Conservation (phyloP, 2,797 vertebrate species). For the Cossypha polioptera region DNA sequence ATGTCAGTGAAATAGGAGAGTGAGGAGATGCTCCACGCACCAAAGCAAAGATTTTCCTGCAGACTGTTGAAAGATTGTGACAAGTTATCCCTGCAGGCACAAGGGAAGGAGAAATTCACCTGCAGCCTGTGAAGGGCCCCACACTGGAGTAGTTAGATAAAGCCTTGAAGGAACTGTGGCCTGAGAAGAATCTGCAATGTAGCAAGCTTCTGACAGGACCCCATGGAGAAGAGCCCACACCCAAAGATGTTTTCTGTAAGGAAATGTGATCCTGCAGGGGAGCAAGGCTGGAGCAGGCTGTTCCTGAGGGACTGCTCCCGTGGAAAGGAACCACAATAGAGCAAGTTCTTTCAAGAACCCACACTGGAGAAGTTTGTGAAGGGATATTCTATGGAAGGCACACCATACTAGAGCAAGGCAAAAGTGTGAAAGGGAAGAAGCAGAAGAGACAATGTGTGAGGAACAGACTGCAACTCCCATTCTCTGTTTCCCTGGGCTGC, state of each 20-base stretch:
- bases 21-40: fast-evolving
- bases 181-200: not conserved
- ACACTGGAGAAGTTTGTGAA: not conserved
- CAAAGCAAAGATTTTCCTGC: not conserved
- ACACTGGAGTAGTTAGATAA: not conserved
- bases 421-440: not conserved
- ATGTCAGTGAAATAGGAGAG: not conserved
- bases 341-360: not conserved
- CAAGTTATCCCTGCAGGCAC: fast-evolving
- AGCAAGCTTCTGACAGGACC: not conserved
- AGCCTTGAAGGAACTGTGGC: not conserved
- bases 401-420: not conserved
- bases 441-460: fast-evolving
- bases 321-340: not conserved
- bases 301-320: not conserved
- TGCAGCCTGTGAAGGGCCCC: not conserved
- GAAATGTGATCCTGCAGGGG: not conserved
- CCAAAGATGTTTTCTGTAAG: not conserved
- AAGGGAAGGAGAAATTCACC: not conserved
- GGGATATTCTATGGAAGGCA: not conserved
- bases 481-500: fast-evolving
- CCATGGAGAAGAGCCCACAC: not conserved
- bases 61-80: not conserved
- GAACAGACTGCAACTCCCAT: not conserved
- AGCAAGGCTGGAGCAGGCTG: not conserved